Percentiles rank a stretch among this genome's conserved stretches.
These are phyloP conservation scores for Diphyllodes magnificus DNA, from an alignment of 2,113 vertebrate species.

Conservation along the genomic window DNA sequence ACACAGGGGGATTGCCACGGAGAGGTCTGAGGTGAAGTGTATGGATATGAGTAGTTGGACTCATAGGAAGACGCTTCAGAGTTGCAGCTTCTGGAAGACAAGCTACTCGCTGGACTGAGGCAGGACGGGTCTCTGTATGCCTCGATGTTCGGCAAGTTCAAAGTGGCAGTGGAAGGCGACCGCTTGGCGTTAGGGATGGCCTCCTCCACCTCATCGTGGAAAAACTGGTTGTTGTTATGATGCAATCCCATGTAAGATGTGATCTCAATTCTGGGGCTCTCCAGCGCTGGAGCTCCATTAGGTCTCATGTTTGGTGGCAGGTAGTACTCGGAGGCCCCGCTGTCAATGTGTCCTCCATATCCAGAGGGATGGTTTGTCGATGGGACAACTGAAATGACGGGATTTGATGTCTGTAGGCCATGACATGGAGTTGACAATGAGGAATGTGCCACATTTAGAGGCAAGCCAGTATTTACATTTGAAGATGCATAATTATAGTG, in stretches of 20 bases:
- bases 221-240: constrained; percentile 76
- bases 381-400: constrained; percentile 78
- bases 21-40: constrained; percentile 91
- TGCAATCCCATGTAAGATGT: constrained; percentile 86
- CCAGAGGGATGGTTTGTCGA: constrained; percentile 80
- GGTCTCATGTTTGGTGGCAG: constrained; percentile 78
- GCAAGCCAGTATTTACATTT: constrained; percentile 81
- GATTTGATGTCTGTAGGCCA: constrained; percentile 82
- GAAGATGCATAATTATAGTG: constrained; percentile 85
- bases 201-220: constrained; percentile 85
- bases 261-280: constrained; percentile 96
- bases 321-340: constrained; percentile 80
- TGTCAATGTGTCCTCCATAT: constrained; percentile 80
- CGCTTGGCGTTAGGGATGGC: constrained; percentile 77
- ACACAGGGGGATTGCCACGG: constrained; percentile 97
- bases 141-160: constrained; percentile 87
- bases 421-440: constrained; percentile 85
- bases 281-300: constrained; percentile 83
- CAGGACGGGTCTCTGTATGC: constrained; percentile 91
- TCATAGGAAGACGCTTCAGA: constrained; percentile 94
- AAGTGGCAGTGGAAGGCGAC: constrained; percentile 84
- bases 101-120: constrained; percentile 92
- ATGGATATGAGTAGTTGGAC: constrained; percentile 91
- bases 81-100: constrained; percentile 95
- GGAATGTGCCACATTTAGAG: constrained; percentile 83